Conservation (phyloP, 2,113 vertebrate genomes). For the Dasyprocta punctata region DNA sequence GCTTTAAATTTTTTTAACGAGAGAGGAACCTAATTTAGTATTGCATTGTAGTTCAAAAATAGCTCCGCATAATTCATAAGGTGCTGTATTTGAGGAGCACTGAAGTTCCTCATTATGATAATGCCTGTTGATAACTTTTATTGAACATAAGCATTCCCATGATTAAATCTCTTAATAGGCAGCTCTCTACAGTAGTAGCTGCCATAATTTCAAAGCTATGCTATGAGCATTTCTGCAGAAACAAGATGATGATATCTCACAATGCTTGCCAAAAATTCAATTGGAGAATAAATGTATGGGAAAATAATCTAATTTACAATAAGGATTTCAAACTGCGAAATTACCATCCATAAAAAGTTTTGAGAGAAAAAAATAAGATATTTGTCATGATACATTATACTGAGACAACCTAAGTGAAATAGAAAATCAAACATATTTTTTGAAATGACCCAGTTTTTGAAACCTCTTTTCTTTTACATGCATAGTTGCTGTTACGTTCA, state of each 20-base stretch:
- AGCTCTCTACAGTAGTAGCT: slow-evolving; percentile 18
- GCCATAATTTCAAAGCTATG: slow-evolving; percentile 45
- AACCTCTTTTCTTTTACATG: not conserved
- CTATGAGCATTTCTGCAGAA: slow-evolving; percentile 12
- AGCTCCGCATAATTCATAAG: slow-evolving; percentile 73
- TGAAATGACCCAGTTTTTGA: not conserved
- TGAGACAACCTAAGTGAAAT: not conserved
- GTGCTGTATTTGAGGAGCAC: slow-evolving; percentile 14
- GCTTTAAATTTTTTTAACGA: slow-evolving; percentile 51
- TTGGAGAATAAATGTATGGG: not conserved
- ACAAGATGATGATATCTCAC: slow-evolving; percentile 49
- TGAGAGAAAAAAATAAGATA: not conserved
- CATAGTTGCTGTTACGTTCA: not conserved
- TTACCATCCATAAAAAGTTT: not conserved
- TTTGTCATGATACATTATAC: not conserved
- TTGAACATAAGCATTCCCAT: slow-evolving; percentile 62
- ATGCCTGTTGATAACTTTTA: slow-evolving; percentile 75
- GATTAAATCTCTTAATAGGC: slow-evolving; percentile 77
- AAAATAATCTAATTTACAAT: slow-evolving; percentile 43
- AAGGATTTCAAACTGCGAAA: slow-evolving; percentile 17
- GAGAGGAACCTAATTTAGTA: slow-evolving; percentile 67
- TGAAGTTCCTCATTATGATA: slow-evolving; percentile 64
- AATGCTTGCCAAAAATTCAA: slow-evolving; percentile 4
- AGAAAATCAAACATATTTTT: not conserved
- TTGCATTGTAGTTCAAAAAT: slow-evolving; percentile 70